Evolutionary conservation across 1,140 invertebrate species (phyloP).

Genomic region (Penaeus japonicus): DNA sequence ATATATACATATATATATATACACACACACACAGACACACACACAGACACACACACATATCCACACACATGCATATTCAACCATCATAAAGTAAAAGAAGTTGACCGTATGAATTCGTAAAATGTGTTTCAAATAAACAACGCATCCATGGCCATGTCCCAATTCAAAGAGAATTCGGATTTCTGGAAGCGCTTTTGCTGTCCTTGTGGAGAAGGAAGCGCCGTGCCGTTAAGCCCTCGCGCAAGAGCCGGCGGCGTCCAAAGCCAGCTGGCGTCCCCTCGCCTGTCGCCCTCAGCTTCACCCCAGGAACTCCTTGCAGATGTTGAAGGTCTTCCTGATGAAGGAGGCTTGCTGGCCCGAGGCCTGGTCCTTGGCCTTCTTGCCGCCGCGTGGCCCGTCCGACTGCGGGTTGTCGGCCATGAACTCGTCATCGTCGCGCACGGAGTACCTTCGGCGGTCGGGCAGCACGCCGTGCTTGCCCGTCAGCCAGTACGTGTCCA

Average conservation of each 20-base stretch:
- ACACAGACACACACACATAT: neutral
- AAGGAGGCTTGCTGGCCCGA: conserved; percentile 25
- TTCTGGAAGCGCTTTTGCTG: too few relatives aligned
- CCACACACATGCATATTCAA: too few relatives aligned
- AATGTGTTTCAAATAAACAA: too few relatives aligned
- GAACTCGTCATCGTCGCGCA: conserved; percentile 34
- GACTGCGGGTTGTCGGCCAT: conserved; percentile 44
- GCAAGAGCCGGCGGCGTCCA: too few relatives aligned
- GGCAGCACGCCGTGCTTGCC: conserved; percentile 73
- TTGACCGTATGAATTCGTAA: too few relatives aligned
- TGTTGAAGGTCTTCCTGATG: conserved; percentile 14
- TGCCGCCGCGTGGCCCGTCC: neutral
- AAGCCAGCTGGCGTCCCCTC: neutral
- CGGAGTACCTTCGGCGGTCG: conserved; percentile 36
- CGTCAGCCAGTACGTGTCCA: conserved; percentile 64
- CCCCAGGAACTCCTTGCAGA: conserved; percentile 29
- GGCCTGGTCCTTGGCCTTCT: neutral
- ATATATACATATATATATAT: neutral
- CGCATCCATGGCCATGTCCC: neutral
- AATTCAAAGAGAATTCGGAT: too few relatives aligned
- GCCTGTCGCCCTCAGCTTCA: neutral
- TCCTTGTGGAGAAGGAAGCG: too few relatives aligned
- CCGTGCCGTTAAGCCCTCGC: too few relatives aligned
- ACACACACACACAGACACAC: neutral
- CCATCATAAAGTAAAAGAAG: too few relatives aligned